These are phyloP conservation scores for Mustelus asterias DNA, from an alignment of 2,113 vertebrate species.

Conservation along the genomic window DNA sequence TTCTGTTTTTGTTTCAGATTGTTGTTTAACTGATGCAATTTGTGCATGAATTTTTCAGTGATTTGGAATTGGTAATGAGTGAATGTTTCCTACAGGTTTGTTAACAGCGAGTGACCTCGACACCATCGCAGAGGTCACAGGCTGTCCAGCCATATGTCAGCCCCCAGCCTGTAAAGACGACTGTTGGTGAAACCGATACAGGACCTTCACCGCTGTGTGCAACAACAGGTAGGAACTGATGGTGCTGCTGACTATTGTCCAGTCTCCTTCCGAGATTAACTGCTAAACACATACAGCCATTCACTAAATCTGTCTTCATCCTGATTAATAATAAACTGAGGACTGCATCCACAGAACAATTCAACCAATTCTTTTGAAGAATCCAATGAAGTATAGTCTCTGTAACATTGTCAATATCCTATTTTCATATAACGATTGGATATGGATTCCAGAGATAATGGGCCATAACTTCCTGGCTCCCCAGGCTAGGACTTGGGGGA, in stretches of 20 bases:
- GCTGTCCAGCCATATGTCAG: background rate
- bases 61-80: background rate
- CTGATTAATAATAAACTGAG: background rate
- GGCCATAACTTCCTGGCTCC: no score
- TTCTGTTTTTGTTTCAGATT: background rate
- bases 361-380: no score
- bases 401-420: no score
- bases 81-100: background rate
- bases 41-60: background rate
- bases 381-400: no score
- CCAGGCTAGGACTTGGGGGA: no score
- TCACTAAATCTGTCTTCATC: background rate
- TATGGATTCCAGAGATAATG: no score
- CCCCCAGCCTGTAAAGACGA: background rate
- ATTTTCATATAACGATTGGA: no score
- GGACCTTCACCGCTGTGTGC: background rate
- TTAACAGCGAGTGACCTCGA: background rate
- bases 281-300: background rate
- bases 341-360: no score
- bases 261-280: background rate
- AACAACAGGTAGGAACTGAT: background rate
- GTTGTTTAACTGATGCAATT: background rate
- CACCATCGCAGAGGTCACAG: background rate
- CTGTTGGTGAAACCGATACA: conserved; percentile 15
- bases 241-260: background rate